Conservation (phyloP, 2,888 invertebrate genomes). For the Villa cingulata region DNA sequence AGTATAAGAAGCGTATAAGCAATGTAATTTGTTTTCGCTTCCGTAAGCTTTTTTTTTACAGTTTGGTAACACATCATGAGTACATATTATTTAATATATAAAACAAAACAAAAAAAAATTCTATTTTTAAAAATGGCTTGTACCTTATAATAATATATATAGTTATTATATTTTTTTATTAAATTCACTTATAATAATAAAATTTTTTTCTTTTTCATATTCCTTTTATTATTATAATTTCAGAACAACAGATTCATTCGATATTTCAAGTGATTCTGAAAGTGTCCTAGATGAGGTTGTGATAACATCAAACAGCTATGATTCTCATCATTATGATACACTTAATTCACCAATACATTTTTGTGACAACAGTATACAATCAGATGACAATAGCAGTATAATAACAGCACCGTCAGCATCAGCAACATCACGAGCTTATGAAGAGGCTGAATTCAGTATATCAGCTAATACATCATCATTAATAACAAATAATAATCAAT, state of each 20-base stretch:
- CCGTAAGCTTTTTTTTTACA: no score
- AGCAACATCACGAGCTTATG: slow-evolving; percentile 8
- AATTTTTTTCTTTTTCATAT: not conserved
- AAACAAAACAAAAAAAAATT: no score
- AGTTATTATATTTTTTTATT: no score
- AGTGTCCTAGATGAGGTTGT: slow-evolving; percentile 35
- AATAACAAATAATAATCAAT: slow-evolving; percentile 24
- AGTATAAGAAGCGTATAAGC: no score
- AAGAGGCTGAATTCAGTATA: slow-evolving; percentile 6
- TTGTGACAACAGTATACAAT: slow-evolving; percentile 32
- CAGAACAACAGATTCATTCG: slow-evolving; percentile 36
- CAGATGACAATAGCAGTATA: slow-evolving; percentile 29
- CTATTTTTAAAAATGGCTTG: no score
- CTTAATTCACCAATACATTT: slow-evolving; percentile 34
- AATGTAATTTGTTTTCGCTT: no score
- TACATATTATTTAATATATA: no score
- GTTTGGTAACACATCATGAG: no score
- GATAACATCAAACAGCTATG: slow-evolving; percentile 25
- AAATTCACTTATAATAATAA: no score
- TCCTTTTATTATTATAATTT: slow-evolving; percentile 12
- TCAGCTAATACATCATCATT: slow-evolving; percentile 1
- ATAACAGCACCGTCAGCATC: slow-evolving; percentile 13
- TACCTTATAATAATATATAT: no score
- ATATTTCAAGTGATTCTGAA: slow-evolving; percentile 36
- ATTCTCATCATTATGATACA: slow-evolving; percentile 26